These are phyloP conservation scores for Spondyliosoma cantharus DNA, from an alignment of 2,797 vertebrate genomes.

Conservation along the genomic window DNA sequence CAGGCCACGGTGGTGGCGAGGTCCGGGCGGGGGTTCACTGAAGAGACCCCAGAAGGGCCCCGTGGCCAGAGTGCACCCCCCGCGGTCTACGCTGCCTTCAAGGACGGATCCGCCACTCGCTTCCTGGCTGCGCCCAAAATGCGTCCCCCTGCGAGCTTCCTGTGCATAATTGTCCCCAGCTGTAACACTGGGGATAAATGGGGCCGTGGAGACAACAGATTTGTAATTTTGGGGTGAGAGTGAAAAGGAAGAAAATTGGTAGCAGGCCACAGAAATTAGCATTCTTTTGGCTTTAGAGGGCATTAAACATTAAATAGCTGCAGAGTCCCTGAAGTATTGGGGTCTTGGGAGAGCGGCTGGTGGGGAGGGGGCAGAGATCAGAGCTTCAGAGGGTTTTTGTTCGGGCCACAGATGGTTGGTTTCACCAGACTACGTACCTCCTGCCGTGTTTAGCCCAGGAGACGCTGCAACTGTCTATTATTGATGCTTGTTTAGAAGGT, in stretches of 20 bases:
- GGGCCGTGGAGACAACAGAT: conserved; percentile 82
- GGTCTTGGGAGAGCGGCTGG: conserved; percentile 63
- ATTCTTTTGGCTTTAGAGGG: conserved; percentile 83
- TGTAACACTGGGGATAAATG: conserved; percentile 79
- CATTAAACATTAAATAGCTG: conserved; percentile 86
- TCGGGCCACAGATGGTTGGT: conserved; percentile 74
- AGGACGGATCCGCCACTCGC: conserved; percentile 69
- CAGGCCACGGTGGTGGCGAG: conserved; percentile 47
- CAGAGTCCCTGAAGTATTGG: conserved; percentile 78
- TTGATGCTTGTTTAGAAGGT: conserved; percentile 78
- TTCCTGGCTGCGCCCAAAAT: conserved; percentile 77
- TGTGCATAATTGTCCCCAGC: conserved; percentile 86
- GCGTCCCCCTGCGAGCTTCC: conserved; percentile 76
- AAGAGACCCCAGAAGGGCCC: conserved; percentile 64
- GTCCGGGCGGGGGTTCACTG: conserved; percentile 33
- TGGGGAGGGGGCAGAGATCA: conserved; percentile 61
- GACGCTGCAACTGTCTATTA: conserved; percentile 76
- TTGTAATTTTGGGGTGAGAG: conserved; percentile 83
- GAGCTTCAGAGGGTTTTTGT: conserved; percentile 74
- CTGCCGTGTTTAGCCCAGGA: conserved; percentile 71
- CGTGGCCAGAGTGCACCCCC: conserved; percentile 61
- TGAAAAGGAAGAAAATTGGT: conserved; percentile 83
- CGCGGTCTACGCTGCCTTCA: conserved; percentile 49
- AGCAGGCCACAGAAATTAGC: conserved; percentile 85
- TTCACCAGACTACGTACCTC: conserved; percentile 68